Base-by-base conservation (phyloP, 1,140 invertebrate species). In the Penaeus vannamei region DNA sequence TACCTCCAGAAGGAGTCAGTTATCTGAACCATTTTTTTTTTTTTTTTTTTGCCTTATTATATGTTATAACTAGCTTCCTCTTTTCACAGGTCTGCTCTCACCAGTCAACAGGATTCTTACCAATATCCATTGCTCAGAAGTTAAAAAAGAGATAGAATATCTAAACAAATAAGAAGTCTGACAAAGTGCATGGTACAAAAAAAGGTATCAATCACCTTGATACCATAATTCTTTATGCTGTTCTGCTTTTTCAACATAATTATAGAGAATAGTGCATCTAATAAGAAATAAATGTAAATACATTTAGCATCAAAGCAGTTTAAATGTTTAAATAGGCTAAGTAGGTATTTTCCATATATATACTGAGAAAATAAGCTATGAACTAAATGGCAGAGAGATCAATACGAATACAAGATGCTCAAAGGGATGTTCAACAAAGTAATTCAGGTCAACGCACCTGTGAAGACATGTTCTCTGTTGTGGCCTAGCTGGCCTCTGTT, bases 401-500 rank as follows among this genome's bases (percentile, higher is more conserved):
- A 42, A 17, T 66, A 7, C 0, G 1, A 26, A 5, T 66, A 19
- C 42, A 23, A 62, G 29, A 85, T 32, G 62, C 53, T 80, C 19
- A 7, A 72, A 19, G 32, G 26, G 26, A 29, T 20, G 26, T 20
- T 61, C 29, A 83, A 83, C 22, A 29, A 83, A 20, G 4, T 14
- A 66, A 17, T 29, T 61, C 59, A 59, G 5, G 8, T 72, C 69
- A 29, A 93, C 93, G 93, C 94, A 99, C 98, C 97, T 94, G 96
- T 96, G 93, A 99, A 98, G 92, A 92, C 91, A 87, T 92, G 92
- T 53, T 92, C 96, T 94, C 92, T 97, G 96, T 91, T 96, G 95
- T 95, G 94, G 72, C 98, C 95, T 36, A 95, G 93, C 93, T 98
- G 96, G 92, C 96, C 97, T 93, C 96, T 96, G 93, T 96, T 96